These are phyloP conservation scores for Brachionichthys hirsutus DNA, from an alignment of 2,113 vertebrate species.

Conservation along the genomic window DNA sequence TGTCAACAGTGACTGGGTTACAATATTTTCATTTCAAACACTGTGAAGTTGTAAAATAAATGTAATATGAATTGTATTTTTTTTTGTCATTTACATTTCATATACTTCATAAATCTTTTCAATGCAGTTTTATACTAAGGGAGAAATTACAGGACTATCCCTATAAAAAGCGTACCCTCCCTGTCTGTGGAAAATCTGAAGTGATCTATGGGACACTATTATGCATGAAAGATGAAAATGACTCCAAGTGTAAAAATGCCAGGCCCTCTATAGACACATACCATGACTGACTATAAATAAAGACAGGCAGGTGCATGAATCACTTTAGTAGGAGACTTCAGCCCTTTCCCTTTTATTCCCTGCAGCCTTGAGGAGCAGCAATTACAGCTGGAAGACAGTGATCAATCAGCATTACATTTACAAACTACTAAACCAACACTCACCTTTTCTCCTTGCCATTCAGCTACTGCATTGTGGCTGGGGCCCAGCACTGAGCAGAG, in stretches of 20 bases:
- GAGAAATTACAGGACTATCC: slow-evolving; percentile 1
- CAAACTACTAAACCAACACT: slow-evolving; percentile 76
- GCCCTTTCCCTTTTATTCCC: slow-evolving; percentile 52
- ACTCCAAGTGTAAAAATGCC: slow-evolving; percentile 62
- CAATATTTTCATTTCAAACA: slow-evolving; percentile 16
- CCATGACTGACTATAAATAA: slow-evolving; percentile 64
- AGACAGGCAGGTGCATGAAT: slow-evolving; percentile 66
- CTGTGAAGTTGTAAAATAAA: too few relatives aligned
- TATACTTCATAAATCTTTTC: slow-evolving; percentile 15
- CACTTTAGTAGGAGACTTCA: slow-evolving; percentile 53
- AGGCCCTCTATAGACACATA: slow-evolving; percentile 54
- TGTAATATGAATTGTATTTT: background rate
- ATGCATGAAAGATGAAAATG: slow-evolving; percentile 62
- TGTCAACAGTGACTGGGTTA: slow-evolving; percentile 20
- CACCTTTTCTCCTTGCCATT: slow-evolving; percentile 77
- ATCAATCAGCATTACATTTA: slow-evolving; percentile 79
- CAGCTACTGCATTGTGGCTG: slow-evolving; percentile 45
- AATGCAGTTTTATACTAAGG: background rate
- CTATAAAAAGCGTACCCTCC: background rate
- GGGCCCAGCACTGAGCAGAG: slow-evolving; percentile 47
- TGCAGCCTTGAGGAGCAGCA: slow-evolving; percentile 63
- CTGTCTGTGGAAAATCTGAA: slow-evolving; percentile 12
- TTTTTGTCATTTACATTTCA: slow-evolving; percentile 13
- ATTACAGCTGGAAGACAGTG: slow-evolving; percentile 64
- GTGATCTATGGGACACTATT: slow-evolving; percentile 55